Evolutionary conservation across 2,888 invertebrate species (phyloP).

Genomic region (Xanthorhoe designata): DNA sequence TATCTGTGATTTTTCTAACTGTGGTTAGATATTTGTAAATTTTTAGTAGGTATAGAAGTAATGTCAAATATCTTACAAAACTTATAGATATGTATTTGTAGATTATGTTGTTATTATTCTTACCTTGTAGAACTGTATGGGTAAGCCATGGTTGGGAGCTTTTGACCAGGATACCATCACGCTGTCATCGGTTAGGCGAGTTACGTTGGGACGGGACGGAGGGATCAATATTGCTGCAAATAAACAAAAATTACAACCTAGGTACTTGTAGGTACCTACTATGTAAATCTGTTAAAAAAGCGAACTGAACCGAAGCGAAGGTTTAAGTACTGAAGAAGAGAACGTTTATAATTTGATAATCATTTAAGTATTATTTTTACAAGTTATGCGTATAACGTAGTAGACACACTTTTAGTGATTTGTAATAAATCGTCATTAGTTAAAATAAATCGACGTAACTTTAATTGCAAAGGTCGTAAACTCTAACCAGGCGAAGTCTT

Average conservation of each 20-base stretch:
- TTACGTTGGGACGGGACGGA: constrained; percentile 94
- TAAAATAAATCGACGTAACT: background rate
- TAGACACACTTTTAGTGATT: background rate
- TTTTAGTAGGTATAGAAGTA: too few species aligned
- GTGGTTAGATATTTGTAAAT: too few species aligned
- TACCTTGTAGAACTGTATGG: constrained; percentile 94
- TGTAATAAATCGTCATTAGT: background rate
- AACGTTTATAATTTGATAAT: too few species aligned
- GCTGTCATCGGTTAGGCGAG: constrained; percentile 93
- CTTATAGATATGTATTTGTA: too few species aligned
- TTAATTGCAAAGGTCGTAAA: background rate
- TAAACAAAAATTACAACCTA: constrained; percentile 18
- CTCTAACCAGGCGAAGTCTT: background rate
- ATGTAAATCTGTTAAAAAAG: background rate
- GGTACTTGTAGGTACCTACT: too few species aligned
- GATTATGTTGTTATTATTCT: too few species aligned
- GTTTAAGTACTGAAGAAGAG: background rate
- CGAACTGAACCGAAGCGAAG: background rate
- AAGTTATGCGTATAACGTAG: too few species aligned
- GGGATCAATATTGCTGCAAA: constrained; percentile 90
- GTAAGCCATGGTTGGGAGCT: constrained; percentile 89
- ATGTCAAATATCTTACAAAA: too few species aligned
- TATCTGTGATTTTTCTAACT: too few species aligned
- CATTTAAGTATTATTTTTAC: too few species aligned
- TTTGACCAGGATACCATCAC: constrained; percentile 98